phyloP scores from a whole-genome alignment of 2,888 invertebrate species.

The Dromius quadrimaculatus region DNA sequence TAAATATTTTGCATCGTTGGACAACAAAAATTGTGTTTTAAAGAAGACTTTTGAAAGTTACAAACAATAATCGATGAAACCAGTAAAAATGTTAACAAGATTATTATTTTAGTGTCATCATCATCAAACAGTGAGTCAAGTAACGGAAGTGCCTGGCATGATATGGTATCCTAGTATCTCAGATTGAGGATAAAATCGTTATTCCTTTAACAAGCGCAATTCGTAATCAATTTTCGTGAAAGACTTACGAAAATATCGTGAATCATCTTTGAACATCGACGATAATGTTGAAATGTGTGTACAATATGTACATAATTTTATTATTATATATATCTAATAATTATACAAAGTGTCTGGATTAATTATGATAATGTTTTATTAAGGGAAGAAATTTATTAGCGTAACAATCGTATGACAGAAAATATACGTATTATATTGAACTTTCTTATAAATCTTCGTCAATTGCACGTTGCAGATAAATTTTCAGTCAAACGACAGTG shows the following conservation, averaged over 20 bases:
- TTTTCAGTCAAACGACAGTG: constrained; percentile 14
- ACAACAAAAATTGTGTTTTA: no score
- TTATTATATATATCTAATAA: constrained; percentile 37
- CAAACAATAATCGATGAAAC: no score
- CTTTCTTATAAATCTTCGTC: constrained; percentile 1
- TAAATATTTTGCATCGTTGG: no score
- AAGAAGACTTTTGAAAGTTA: no score
- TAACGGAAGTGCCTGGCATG: constrained; percentile 71
- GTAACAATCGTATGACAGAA: constrained; percentile 11
- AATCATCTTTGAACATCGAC: constrained; percentile 24
- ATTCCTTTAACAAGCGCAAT: constrained; percentile 17
- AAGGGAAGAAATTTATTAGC: constrained; percentile 15
- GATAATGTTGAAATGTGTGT: constrained; percentile 23
- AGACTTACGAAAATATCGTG: constrained; percentile 44
- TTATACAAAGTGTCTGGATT: constrained; percentile 38
- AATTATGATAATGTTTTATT: constrained; percentile 18
- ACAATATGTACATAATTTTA: constrained; percentile 44
- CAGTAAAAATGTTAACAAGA: background rate
- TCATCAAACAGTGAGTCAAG: constrained; percentile 66
- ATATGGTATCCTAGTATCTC: constrained; percentile 72
- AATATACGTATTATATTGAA: constrained; percentile 24
- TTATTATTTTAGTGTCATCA: constrained; percentile 62
- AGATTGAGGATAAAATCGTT: constrained; percentile 57
- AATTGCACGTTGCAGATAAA: constrained; percentile 7
- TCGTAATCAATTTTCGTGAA: constrained; percentile 33